Conservation (phyloP, 2,797 vertebrate genomes). For the Acipenser oxyrinchus region DNA sequence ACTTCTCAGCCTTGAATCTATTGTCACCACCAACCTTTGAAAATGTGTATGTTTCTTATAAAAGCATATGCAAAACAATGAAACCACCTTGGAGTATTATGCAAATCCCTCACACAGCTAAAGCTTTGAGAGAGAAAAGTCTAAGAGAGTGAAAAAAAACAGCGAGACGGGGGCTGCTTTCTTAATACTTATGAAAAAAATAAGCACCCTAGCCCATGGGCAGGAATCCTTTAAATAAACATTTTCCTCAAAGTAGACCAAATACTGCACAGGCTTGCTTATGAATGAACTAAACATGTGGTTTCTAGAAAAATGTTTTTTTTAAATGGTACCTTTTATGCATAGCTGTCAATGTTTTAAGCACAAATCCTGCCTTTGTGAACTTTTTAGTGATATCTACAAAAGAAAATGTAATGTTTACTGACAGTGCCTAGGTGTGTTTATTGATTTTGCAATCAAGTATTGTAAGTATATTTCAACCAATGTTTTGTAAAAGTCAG, state of each 20-base stretch:
- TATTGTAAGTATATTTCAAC: too few species aligned
- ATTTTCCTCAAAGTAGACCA: neutral
- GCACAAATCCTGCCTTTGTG: too few species aligned
- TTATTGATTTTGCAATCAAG: too few species aligned
- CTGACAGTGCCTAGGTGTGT: too few species aligned
- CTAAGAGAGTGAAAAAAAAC: slow-evolving; percentile 9
- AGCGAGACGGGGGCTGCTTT: slow-evolving; percentile 5
- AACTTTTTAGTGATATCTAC: too few species aligned
- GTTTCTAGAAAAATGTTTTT: too few species aligned
- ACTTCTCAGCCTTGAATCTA: slow-evolving; percentile 56
- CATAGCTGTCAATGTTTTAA: too few species aligned
- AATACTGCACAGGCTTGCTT: too few species aligned
- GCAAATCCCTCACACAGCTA: slow-evolving; percentile 40
- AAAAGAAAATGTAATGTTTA: too few species aligned
- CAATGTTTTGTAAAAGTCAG: neutral
- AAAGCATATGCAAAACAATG: too few species aligned
- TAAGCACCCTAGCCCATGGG: neutral
- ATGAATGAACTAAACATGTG: too few species aligned
- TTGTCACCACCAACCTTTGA: slow-evolving; percentile 56
- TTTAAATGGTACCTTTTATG: too few species aligned
- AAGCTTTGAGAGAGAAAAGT: slow-evolving; percentile 27
- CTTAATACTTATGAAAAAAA: neutral
- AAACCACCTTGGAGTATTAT: slow-evolving; percentile 17
- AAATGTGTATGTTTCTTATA: slow-evolving; percentile 18
- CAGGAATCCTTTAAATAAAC: neutral